Conservation (phyloP, 2,113 vertebrate genomes). For the Corvus moneduloides region DNA sequence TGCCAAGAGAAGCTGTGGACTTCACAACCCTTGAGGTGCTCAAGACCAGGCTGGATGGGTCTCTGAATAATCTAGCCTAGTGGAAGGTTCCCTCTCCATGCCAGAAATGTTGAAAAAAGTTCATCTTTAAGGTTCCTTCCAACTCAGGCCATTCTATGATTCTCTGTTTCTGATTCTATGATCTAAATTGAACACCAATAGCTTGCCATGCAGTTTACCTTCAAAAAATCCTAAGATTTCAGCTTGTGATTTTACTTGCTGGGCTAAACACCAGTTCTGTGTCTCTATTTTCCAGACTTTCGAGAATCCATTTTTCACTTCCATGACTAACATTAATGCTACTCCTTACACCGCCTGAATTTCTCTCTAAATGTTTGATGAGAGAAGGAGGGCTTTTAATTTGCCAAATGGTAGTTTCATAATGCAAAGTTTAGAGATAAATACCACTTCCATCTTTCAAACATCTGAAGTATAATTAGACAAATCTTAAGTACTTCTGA, state of each 20-base stretch:
- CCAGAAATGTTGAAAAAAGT: background rate
- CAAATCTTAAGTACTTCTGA: constrained; percentile 59
- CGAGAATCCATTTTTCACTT: background rate
- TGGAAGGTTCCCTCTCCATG: background rate
- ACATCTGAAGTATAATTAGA: constrained; percentile 54
- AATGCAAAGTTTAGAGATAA: constrained; percentile 45
- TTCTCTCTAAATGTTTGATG: background rate
- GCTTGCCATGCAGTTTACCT: background rate
- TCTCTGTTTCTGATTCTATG: background rate
- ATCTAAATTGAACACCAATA: background rate
- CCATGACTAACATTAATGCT: background rate
- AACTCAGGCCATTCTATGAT: background rate
- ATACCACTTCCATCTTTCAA: constrained; percentile 63
- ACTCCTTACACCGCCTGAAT: background rate
- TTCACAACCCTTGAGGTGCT: background rate
- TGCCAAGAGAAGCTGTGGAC: background rate
- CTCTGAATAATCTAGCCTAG: background rate
- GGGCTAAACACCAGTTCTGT: background rate
- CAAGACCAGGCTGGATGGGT: background rate
- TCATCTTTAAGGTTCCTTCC: background rate
- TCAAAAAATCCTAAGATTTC: background rate
- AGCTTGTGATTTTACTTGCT: background rate
- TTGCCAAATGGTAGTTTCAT: constrained; percentile 31
- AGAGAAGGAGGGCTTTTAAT: background rate
- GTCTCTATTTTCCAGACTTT: background rate